phyloP scores from a whole-genome alignment of 2,888 invertebrate species.

The Brachyptera risi region DNA sequence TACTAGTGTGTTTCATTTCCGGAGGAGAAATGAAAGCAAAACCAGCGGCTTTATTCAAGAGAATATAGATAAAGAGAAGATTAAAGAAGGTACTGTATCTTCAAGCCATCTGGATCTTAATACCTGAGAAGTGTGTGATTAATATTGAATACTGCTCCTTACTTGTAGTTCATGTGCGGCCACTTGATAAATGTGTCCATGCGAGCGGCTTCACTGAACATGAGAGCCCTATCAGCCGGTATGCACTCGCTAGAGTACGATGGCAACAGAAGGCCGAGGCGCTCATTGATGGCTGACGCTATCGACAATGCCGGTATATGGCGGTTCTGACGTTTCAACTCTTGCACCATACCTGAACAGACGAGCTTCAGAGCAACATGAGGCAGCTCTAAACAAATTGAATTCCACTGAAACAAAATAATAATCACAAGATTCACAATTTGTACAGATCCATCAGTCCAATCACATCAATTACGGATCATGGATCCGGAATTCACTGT shows the following conservation, averaged over 20 bases:
- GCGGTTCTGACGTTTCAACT: constrained; percentile 75
- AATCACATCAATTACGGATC: no score
- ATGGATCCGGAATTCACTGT: no score
- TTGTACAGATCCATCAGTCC: no score
- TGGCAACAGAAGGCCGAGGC: constrained; percentile 70
- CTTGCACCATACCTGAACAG: constrained; percentile 72
- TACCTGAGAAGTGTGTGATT: no score
- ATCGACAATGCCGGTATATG: constrained; percentile 83
- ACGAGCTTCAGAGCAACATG: constrained; percentile 75
- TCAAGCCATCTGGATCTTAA: no score
- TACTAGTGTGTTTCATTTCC: no score
- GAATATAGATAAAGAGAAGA: no score
- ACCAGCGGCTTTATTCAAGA: no score
- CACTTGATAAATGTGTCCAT: constrained; percentile 88
- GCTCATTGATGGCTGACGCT: constrained; percentile 84
- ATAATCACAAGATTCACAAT: background rate
- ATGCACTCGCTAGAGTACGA: constrained; percentile 48
- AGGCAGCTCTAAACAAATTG: constrained; percentile 76
- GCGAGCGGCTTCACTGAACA: constrained; percentile 91
- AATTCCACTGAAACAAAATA: constrained; percentile 73
- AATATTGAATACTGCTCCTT: no score
- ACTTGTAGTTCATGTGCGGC: constrained; percentile 98
- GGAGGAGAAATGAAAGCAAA: no score
- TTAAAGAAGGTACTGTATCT: no score
- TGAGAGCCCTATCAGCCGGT: constrained; percentile 55